Evolutionary conservation across 2,888 invertebrate genomes (phyloP).

Genomic region (Furcula furcula): DNA sequence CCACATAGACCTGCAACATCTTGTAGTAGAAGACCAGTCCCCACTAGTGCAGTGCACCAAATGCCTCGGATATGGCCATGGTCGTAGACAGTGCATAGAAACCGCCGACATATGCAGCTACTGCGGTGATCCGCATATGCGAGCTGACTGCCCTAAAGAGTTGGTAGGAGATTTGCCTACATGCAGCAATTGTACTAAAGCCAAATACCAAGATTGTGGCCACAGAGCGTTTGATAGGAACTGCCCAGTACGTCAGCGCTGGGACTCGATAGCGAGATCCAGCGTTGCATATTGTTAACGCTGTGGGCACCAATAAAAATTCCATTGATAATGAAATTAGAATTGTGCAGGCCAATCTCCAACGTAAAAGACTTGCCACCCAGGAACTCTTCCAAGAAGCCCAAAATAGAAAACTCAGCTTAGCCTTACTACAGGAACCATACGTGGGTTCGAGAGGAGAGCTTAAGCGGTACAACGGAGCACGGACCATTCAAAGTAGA

Average conservation of each 20-base stretch:
- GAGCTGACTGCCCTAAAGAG: neutral
- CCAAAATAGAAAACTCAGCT: neutral
- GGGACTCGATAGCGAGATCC: neutral
- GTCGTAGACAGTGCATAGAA: neutral
- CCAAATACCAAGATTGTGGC: neutral
- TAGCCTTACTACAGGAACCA: slow-evolving; percentile 1
- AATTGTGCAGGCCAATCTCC: neutral
- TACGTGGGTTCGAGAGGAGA: neutral
- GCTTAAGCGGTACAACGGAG: neutral
- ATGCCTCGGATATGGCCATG: neutral
- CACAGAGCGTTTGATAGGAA: neutral
- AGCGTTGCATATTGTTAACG: neutral
- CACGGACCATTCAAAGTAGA: neutral
- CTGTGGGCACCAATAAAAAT: neutral
- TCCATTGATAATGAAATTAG: neutral
- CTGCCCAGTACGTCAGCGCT: neutral
- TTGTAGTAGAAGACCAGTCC: neutral
- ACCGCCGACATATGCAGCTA: neutral
- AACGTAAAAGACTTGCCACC: neutral
- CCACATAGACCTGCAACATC: neutral
- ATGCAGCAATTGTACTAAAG: neutral
- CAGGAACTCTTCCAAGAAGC: neutral
- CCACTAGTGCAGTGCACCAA: neutral
- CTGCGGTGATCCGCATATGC: neutral
- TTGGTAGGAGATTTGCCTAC: neutral